Percentiles rank a stretch among this genome's conserved stretches.
Conservation (phyloP, 2,888 invertebrate species). For the Athalia rosae region DNA sequence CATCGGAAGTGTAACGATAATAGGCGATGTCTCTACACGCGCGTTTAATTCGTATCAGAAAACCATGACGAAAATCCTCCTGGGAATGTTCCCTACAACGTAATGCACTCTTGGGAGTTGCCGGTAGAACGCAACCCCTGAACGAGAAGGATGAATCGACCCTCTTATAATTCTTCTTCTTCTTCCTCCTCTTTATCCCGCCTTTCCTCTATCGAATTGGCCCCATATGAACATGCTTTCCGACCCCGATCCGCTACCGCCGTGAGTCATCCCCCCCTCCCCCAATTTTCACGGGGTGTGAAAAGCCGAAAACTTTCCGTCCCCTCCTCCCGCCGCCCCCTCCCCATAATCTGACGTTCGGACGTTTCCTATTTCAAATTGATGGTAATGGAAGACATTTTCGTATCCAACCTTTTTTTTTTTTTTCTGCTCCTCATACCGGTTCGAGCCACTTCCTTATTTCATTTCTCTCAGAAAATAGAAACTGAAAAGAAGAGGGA, state of each 20-base stretch:
- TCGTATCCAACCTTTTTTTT: too few species aligned
- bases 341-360: background rate
- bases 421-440: too few species aligned
- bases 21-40: background rate
- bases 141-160: too few species aligned
- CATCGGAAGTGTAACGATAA: too few species aligned
- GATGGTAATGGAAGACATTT: too few species aligned
- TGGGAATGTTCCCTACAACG: conserved; percentile 17
- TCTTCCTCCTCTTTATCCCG: background rate
- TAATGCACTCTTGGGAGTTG: conserved; percentile 32
- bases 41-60: conserved; percentile 38
- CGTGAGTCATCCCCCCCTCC: conserved; percentile 16
- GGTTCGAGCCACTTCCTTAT: too few species aligned
- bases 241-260: too few species aligned
- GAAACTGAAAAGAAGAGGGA: too few species aligned
- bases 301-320: conserved; percentile 14
- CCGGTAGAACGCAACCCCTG: background rate
- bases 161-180: background rate
- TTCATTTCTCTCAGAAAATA: too few species aligned
- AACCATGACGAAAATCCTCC: conserved; percentile 3
- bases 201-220: conserved; percentile 11
- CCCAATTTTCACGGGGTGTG: conserved; percentile 20
- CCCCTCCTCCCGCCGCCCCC: background rate
- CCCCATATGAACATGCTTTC: conserved; percentile 12
- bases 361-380: too few species aligned